These are phyloP conservation scores for Steinernema scapterisci DNA, from an alignment of 2,888 invertebrate species.

Conservation along the genomic window DNA sequence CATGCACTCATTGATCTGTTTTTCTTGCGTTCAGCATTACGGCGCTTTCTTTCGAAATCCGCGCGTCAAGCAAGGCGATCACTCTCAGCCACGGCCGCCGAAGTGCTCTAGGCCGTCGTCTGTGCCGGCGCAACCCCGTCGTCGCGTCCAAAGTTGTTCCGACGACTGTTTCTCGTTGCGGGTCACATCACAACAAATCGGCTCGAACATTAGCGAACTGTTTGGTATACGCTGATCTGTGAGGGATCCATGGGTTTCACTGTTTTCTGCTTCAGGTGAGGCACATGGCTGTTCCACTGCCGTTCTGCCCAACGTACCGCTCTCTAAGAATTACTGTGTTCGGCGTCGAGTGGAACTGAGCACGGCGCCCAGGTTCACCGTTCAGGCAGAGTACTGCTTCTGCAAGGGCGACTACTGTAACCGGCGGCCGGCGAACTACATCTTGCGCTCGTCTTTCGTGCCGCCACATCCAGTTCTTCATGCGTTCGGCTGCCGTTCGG, in stretches of 20 bases:
- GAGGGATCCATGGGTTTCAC: background rate
- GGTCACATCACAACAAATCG: constrained; percentile 7
- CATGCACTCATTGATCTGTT: background rate
- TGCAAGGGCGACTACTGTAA: constrained; percentile 28
- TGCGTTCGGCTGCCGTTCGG: background rate
- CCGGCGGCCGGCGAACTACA: background rate
- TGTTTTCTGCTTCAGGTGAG: background rate
- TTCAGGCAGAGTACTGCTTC: background rate
- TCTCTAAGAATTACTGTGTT: background rate
- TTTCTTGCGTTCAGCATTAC: background rate
- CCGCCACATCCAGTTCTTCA: background rate
- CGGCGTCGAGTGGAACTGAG: background rate
- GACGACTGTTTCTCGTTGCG: constrained; percentile 7
- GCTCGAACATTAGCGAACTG: constrained; percentile 1
- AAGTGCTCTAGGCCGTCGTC: background rate
- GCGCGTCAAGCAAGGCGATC: background rate
- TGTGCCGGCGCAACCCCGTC: background rate
- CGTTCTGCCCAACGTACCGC: background rate
- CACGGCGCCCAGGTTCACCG: background rate
- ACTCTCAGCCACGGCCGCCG: background rate
- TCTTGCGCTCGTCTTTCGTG: background rate
- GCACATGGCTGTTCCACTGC: background rate
- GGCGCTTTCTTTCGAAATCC: constrained; percentile 23
- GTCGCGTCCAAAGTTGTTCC: constrained; percentile 8
- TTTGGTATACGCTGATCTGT: constrained; percentile 11